A percentile compares a stretch with the other conserved stretches of the same genome.
Evolutionary conservation across 2,113 vertebrate genomes (phyloP).

Genomic region (Ammodytes marinus): DNA sequence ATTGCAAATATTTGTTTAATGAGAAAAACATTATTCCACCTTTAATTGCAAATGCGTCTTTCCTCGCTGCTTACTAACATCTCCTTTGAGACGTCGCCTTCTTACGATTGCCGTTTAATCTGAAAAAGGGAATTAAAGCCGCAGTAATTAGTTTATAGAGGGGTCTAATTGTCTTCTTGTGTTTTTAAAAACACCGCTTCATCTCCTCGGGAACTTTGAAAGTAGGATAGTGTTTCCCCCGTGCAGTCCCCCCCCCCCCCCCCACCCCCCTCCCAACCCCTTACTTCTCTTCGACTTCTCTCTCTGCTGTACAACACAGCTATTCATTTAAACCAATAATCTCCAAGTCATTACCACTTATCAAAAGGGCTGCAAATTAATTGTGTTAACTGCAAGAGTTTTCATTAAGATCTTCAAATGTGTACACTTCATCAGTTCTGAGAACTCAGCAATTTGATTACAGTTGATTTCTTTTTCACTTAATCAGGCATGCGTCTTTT

Average conservation of each 20-base stretch:
- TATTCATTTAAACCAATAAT: constrained; percentile 85
- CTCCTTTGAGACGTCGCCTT: constrained; percentile 76
- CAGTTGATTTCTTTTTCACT: constrained; percentile 79
- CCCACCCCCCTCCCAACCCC: constrained; percentile 18
- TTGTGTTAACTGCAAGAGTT: constrained; percentile 81
- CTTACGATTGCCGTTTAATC: constrained; percentile 83
- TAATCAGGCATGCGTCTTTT: constrained; percentile 76
- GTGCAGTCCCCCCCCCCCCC: constrained; percentile 16
- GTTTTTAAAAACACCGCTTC: constrained; percentile 78
- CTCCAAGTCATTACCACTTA: constrained; percentile 83
- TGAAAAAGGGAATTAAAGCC: constrained; percentile 81
- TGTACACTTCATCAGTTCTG: constrained; percentile 82
- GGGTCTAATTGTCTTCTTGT: constrained; percentile 84
- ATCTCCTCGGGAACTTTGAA: constrained; percentile 82
- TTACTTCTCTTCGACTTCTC: constrained; percentile 52
- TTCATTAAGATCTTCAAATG: constrained; percentile 83
- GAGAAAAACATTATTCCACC: constrained; percentile 74
- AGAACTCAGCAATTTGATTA: constrained; percentile 82
- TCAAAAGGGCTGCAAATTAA: constrained; percentile 84
- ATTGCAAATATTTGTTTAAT: constrained; percentile 72
- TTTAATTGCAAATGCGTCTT: constrained; percentile 81
- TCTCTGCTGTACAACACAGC: constrained; percentile 70
- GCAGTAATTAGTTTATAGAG: constrained; percentile 82
- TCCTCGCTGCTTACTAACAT: constrained; percentile 73
- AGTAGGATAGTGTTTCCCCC: constrained; percentile 72